phyloP scores from a whole-genome alignment of 2,797 vertebrate species.

The Malacoctenus gilli region DNA sequence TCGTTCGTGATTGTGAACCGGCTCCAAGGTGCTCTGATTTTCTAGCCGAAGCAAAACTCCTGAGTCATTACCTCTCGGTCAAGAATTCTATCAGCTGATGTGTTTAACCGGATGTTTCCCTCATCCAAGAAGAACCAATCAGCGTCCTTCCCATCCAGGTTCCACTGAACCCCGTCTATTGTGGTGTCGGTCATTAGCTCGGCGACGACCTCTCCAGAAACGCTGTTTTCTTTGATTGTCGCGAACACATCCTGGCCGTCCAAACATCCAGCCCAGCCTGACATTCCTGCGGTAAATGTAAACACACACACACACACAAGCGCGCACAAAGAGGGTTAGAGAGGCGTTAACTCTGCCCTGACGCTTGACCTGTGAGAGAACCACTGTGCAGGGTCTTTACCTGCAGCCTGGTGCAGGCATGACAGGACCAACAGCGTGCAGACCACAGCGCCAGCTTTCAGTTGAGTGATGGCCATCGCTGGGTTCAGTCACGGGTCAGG shows the following conservation, averaged over 20 bases:
- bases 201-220: slow-evolving; percentile 79
- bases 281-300: slow-evolving; percentile 60
- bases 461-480: slow-evolving; percentile 54
- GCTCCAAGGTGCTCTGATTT: no score
- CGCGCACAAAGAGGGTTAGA: slow-evolving; percentile 1
- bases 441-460: slow-evolving; percentile 31
- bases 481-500: slow-evolving; percentile 42
- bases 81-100: slow-evolving; percentile 74
- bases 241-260: slow-evolving; percentile 83
- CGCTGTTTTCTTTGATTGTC: slow-evolving; percentile 85
- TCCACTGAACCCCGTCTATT: slow-evolving; percentile 73
- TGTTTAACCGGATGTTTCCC: slow-evolving; percentile 79
- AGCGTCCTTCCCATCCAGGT: slow-evolving; percentile 79
- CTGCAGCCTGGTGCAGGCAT: slow-evolving; percentile 52
- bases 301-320: slow-evolving; percentile 2
- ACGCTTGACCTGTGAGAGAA: neutral
- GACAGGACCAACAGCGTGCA: slow-evolving; percentile 57
- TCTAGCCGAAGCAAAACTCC: neutral
- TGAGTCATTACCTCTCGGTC: slow-evolving; percentile 80
- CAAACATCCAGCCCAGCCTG: slow-evolving; percentile 79
- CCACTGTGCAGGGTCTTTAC: slow-evolving; percentile 40
- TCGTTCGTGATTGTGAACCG: no score
- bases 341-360: neutral
- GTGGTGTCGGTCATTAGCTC: slow-evolving; percentile 71
- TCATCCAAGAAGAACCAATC: slow-evolving; percentile 87